phyloP scores from a whole-genome alignment of 2,113 vertebrate species.

The Thamnophis sirtalis region DNA sequence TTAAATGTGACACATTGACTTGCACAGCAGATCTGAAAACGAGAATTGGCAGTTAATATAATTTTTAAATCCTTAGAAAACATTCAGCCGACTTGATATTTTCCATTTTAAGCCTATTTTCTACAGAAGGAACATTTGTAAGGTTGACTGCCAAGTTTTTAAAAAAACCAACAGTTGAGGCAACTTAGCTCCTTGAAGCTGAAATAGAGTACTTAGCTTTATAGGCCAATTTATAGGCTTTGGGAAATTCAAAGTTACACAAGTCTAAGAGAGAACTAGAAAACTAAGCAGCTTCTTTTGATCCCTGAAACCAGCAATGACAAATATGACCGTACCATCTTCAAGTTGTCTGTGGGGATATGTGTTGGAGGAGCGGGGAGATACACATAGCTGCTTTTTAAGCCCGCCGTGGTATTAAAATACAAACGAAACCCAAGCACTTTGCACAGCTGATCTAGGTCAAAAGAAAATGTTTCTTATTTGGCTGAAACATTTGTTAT shows the following conservation, averaged over 20 bases:
- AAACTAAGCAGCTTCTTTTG: background rate
- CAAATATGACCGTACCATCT: background rate
- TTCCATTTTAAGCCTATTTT: background rate
- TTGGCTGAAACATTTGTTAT: conserved; percentile 74
- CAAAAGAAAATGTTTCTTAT: conserved; percentile 52
- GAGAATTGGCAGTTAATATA: background rate
- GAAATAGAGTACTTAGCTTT: background rate
- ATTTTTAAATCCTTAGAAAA: background rate
- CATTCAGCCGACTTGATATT: background rate
- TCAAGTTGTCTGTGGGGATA: background rate
- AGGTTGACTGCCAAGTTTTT: background rate
- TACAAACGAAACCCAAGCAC: conserved; percentile 29
- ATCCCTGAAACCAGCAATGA: background rate
- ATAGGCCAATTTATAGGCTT: background rate
- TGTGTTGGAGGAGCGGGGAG: background rate
- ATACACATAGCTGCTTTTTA: conserved; percentile 15
- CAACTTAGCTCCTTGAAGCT: background rate
- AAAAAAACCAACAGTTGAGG: too few species aligned
- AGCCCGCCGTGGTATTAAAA: background rate
- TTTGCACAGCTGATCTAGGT: conserved; percentile 58
- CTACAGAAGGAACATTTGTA: background rate
- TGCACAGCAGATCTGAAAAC: background rate
- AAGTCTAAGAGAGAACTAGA: background rate
- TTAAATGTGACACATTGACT: background rate
- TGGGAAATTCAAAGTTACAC: background rate